Conservation (phyloP, 2,797 vertebrate genomes). For the Gallirallus australis region DNA sequence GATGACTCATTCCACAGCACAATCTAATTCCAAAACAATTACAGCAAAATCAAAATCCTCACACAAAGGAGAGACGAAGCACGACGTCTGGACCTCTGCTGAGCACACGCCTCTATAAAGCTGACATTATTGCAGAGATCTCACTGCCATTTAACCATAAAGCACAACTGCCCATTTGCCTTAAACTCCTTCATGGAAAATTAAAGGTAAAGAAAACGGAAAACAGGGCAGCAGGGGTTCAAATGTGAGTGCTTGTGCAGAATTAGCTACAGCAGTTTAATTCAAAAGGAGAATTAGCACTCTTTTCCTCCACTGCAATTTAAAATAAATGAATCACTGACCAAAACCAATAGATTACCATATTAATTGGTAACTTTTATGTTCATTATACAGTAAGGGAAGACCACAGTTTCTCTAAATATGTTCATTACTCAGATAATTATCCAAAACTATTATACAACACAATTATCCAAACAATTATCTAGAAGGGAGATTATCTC, state of each 20-base stretch:
- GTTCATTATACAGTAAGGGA: slow-evolving; percentile 36
- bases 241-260: not conserved
- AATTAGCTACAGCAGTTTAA: not conserved
- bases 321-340: slow-evolving; percentile 44
- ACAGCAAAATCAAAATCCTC: slow-evolving; percentile 50
- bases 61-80: slow-evolving; percentile 17
- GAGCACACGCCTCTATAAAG: slow-evolving; percentile 22
- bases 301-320: slow-evolving; percentile 24
- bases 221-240: not conserved
- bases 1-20: slow-evolving; percentile 59
- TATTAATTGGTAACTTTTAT: slow-evolving; percentile 45
- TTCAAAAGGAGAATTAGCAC: slow-evolving; percentile 4
- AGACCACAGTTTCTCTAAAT: slow-evolving; percentile 41
- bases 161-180: slow-evolving; percentile 9
- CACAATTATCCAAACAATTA: slow-evolving; percentile 45
- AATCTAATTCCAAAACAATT: slow-evolving; percentile 68
- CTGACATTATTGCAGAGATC: slow-evolving; percentile 9
- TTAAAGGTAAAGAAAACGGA: slow-evolving; percentile 16
- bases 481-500: slow-evolving; percentile 23
- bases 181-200: not conserved
- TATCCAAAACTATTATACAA: slow-evolving; percentile 40
- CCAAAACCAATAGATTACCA: slow-evolving; percentile 57
- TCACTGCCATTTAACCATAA: not conserved
- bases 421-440: slow-evolving; percentile 48
- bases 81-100: slow-evolving; percentile 27